These are phyloP conservation scores for Agelaius tricolor DNA, from an alignment of 2,113 vertebrate genomes.

Conservation along the genomic window DNA sequence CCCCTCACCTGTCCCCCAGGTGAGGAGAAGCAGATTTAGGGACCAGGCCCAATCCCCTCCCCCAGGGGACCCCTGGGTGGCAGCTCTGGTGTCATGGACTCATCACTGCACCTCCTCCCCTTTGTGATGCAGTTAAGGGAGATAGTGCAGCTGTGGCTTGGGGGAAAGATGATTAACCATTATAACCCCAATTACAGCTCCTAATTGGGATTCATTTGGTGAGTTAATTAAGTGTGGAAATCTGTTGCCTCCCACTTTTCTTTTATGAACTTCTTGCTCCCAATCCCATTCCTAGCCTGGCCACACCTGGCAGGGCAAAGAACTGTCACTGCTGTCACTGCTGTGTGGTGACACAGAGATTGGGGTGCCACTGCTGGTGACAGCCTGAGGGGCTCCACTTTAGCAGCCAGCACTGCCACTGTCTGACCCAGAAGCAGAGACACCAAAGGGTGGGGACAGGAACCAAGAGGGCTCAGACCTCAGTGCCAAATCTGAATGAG, in stretches of 20 bases:
- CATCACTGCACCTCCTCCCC: rapidly evolving
- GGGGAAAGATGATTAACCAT: conserved; percentile 9
- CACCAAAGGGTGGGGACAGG: not conserved
- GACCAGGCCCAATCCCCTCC: rapidly evolving
- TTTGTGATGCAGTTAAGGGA: not conserved
- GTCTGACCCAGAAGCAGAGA: not conserved
- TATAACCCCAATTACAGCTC: conserved; percentile 22
- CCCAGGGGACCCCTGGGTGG: rapidly evolving
- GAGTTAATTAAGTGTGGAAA: conserved; percentile 11
- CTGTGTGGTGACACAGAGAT: not conserved
- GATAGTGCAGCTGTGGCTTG: not conserved
- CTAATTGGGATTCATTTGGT: conserved; percentile 47
- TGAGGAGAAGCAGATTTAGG: not conserved
- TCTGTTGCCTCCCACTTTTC: not conserved
- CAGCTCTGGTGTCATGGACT: not conserved
- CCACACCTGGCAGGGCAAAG: not conserved
- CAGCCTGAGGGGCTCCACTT: not conserved
- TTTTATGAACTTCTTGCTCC: not conserved
- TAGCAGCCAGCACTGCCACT: not conserved
- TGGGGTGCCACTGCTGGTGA: not conserved
- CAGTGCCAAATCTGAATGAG: rapidly evolving
- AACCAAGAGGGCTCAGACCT: not conserved
- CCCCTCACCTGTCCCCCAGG: not conserved
- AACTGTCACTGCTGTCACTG: rapidly evolving
- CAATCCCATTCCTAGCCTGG: not conserved